A percentile compares a stretch with the other conserved stretches of the same genome.
Evolutionary conservation across 2,113 vertebrate species (phyloP).

Genomic region (Propithecus coquereli): DNA sequence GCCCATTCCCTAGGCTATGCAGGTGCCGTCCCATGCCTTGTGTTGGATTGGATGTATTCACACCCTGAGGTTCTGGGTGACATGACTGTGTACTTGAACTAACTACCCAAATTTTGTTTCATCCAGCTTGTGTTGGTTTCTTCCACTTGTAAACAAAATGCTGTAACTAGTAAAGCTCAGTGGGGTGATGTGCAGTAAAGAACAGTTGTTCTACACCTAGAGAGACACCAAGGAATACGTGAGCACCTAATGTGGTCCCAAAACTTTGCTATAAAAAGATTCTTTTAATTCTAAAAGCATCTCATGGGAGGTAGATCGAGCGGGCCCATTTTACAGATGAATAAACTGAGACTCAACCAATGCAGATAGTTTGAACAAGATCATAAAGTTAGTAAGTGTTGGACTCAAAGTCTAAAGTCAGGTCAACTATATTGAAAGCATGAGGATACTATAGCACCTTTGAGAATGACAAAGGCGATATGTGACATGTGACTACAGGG

Average conservation of each 20-base stretch:
- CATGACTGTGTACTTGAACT: background rate
- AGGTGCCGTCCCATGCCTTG: background rate
- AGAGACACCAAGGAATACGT: background rate
- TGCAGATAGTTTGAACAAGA: background rate
- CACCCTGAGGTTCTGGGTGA: background rate
- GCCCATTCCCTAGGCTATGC: background rate
- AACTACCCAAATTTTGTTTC: background rate
- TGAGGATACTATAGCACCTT: background rate
- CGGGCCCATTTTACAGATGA: background rate
- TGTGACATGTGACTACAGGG: slow-evolving; percentile 1
- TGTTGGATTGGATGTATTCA: background rate
- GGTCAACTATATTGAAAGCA: background rate
- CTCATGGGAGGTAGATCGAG: no score
- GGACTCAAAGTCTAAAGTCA: background rate
- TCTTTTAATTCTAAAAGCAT: background rate
- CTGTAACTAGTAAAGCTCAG: background rate
- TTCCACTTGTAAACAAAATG: background rate
- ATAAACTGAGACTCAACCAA: background rate
- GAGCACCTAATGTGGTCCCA: background rate
- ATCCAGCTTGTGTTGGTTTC: background rate
- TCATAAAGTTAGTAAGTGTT: background rate
- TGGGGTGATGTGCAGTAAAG: background rate
- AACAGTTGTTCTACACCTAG: background rate
- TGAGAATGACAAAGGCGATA: background rate
- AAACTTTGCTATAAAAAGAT: background rate